Evolutionary conservation across 2,888 invertebrate genomes (phyloP).

Genomic region (Tupiocoris notatus): DNA sequence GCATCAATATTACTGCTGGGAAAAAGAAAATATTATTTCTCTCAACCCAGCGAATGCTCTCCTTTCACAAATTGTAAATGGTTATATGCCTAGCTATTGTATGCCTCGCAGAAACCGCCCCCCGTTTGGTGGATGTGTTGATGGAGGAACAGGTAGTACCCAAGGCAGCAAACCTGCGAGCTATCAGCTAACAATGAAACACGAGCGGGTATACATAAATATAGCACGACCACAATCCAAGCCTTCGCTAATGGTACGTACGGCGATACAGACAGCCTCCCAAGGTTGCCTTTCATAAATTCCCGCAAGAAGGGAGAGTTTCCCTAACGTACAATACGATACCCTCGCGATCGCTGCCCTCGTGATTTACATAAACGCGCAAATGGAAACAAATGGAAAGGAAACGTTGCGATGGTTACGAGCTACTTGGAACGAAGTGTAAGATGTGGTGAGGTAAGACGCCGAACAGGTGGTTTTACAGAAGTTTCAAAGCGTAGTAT

Average conservation of each 20-base stretch:
- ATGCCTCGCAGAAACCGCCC: too few relatives aligned
- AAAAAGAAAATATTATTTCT: too few relatives aligned
- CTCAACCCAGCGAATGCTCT: too few relatives aligned
- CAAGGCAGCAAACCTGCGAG: neutral
- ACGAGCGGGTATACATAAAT: slow-evolving; percentile 31
- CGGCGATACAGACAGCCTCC: neutral
- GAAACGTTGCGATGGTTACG: slow-evolving; percentile 1
- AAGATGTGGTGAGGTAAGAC: neutral
- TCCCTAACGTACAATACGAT: neutral
- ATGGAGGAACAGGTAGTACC: too few relatives aligned
- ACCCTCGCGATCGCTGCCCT: neutral
- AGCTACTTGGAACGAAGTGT: neutral
- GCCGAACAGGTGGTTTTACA: neutral
- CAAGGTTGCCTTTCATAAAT: slow-evolving; percentile 32
- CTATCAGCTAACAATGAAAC: slow-evolving; percentile 38
- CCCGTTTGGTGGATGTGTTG: too few relatives aligned
- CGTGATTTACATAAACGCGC: slow-evolving; percentile 32
- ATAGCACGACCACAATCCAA: neutral
- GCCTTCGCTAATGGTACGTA: slow-evolving; percentile 19
- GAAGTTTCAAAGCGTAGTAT: too few relatives aligned
- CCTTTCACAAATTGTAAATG: too few relatives aligned
- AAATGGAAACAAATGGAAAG: slow-evolving; percentile 36
- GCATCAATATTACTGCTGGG: too few relatives aligned
- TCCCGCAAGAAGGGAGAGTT: slow-evolving; percentile 4
- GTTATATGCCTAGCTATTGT: too few relatives aligned